Evolutionary conservation across 2,888 invertebrate species (phyloP), one percentile per base, ranked within the genome.

Genomic region (Clanis bilineata): DNA sequence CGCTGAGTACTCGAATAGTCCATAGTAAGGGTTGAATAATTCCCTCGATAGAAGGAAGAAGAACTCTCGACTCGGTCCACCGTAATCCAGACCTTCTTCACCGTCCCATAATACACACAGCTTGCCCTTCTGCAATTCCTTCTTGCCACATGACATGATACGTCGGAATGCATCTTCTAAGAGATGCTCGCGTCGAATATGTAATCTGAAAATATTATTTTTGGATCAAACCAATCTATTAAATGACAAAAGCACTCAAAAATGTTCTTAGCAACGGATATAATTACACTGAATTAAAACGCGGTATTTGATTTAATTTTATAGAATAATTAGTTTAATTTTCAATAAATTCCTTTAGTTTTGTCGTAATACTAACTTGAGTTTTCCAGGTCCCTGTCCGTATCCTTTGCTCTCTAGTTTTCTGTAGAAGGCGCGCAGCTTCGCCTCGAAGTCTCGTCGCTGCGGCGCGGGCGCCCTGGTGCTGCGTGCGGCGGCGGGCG

Each of bases 1-100:
- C 54, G 98, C 98, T 0, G 98, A 98, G 85, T 99, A 99, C 90
- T 99, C 99, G 87, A 99, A 99, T 62, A 99, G 94, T 0, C 99
- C 99, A 77, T 99, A 99, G 87, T 99, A 99, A 0, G 99, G 99
- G 93, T 99, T 99, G 92, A 99, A 99, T 9, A 99, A 94, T 83
- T 99, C 98, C 58, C 99, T 93, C 0, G 98, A 99, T n/a, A 99
- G 93, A 28, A 99, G 94, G 88, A 98, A 99, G 94, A 99, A 99
- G 92, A 99, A 98, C 90, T 99, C 99, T 28, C 98, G 93, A 10
- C 98, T 98, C 1, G 99, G 99, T 0, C 99, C 99, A 47, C 99
- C 99, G 86, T 99, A 99, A 92, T 99, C 99, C 62, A 99, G 90
- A 32, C 98, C 99, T 83, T 99, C 98, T 83, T 99, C 99, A 57